Base-by-base conservation (phyloP, 2,113 vertebrate genomes). In the Percina caprodes region DNA sequence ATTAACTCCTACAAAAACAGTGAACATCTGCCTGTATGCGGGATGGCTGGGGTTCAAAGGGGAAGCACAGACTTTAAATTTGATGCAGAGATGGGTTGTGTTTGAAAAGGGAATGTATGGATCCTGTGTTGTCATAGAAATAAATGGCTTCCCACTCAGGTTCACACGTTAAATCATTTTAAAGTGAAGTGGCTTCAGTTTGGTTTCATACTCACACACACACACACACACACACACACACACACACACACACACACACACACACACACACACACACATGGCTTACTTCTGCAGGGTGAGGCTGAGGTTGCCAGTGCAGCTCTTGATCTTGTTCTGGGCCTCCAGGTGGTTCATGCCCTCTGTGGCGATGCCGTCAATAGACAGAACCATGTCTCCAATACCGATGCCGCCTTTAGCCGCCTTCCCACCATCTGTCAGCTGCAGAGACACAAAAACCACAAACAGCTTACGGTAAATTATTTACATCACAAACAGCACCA, bases 291-390 rank as follows among this genome's bases (percentile, higher is more conserved):
- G 97, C 86, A 99, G 93, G 85, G 90, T 97, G 94, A 99, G 97
- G 91, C 93, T 96, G 92, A 99, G 94, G 82, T 97, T 97, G 77
- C 95, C 97, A 23, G 95, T 90, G 85, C 97, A 97, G 12, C 93
- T 96, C 91, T 99, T 99, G 92, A 99, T 99, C 94, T 98, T 99
- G 95, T 98, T 99, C 91, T 99, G 98, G 59, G 98, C 98, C 93
- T 99, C 98, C 49, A 99, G 96, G 74, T 99, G 97, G 92, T 98
- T 98, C 98, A 99, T 98, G 58, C 97, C 96, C 0, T 98, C 96
- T 0, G 98, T 97, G 85, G 95, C 94, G 90, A 99, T 95, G 55
- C 97, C 98, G 35, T 97, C 97, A 30, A 99, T 99, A 90, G 96
- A 97, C 83, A 99, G 93, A 87, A 99, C 97, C 89, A 96, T 83